These are phyloP conservation scores for Drosophila kambysellisi DNA, from an alignment of 2,888 invertebrate genomes.

Conservation along the genomic window DNA sequence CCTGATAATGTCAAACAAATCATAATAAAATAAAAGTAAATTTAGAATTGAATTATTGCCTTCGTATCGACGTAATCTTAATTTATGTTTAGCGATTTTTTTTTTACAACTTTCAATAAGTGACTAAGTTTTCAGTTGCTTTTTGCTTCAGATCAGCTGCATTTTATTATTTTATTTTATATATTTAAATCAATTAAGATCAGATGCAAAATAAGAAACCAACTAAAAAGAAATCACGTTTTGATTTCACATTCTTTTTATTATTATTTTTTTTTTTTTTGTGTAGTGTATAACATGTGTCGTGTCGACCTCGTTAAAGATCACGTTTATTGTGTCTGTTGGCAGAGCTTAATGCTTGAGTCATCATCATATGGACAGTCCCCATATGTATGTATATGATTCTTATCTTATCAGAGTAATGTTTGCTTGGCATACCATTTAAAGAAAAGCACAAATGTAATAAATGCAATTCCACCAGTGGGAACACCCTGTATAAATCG, in stretches of 20 bases:
- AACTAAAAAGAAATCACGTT: slow-evolving; percentile 13
- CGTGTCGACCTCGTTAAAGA: slow-evolving; percentile 31
- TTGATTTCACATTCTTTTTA: not conserved
- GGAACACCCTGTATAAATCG: slow-evolving; percentile 47
- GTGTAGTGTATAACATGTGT: slow-evolving; percentile 21
- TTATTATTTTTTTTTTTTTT: not conserved
- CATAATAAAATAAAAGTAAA: not conserved
- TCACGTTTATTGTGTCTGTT: slow-evolving; percentile 36
- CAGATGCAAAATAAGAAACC: not conserved
- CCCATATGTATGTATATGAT: slow-evolving; percentile 1
- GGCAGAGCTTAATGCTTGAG: slow-evolving; percentile 31
- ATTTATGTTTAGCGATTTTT: slow-evolving; percentile 17
- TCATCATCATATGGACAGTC: slow-evolving; percentile 45
- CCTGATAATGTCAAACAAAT: slow-evolving; percentile 5
- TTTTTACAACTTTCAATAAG: slow-evolving; percentile 1
- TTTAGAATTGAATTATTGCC: slow-evolving; percentile 10
- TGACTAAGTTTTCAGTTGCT: not conserved
- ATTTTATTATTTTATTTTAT: no score
- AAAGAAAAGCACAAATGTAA: slow-evolving; percentile 25
- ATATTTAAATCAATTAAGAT: not conserved
- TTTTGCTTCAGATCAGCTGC: not conserved
- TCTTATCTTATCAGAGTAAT: slow-evolving; percentile 46
- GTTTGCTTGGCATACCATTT: slow-evolving; percentile 20
- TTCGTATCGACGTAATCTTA: slow-evolving; percentile 8
- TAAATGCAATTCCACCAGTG: slow-evolving; percentile 47